Evolutionary conservation across 2,888 invertebrate species (phyloP).

Genomic region (Luffia ferchaultella): DNA sequence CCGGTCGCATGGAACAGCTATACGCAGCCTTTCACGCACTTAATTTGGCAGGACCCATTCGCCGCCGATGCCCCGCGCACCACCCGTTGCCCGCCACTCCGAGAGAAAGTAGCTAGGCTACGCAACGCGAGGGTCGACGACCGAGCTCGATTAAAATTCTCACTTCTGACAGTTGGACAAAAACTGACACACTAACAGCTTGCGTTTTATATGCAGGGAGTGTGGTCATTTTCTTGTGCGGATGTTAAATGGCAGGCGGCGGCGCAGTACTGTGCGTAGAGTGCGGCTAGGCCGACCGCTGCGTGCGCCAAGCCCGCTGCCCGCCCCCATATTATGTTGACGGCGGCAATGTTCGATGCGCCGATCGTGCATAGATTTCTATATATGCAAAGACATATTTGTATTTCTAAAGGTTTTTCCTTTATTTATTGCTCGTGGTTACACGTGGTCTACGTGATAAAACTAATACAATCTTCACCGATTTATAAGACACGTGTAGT

Average conservation of each 20-base stretch:
- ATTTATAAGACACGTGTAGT: too few species aligned
- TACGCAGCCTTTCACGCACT: constrained; percentile 60
- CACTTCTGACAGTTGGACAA: constrained; percentile 41
- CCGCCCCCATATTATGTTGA: too few species aligned
- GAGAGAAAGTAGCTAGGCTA: constrained; percentile 65
- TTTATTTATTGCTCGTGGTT: too few species aligned
- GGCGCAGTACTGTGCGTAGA: not conserved
- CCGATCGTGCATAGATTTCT: too few species aligned
- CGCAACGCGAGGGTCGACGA: constrained; percentile 63
- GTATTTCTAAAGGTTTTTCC: too few species aligned
- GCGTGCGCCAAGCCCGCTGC: too few species aligned
- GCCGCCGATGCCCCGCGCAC: constrained; percentile 31
- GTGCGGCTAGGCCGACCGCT: too few species aligned
- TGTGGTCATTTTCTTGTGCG: constrained; percentile 55
- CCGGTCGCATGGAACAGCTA: not conserved
- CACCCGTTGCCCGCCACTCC: constrained; percentile 33
- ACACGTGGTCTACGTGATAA: too few species aligned
- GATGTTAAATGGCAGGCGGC: constrained; percentile 29
- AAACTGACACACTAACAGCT: constrained; percentile 60
- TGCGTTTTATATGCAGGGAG: constrained; percentile 58
- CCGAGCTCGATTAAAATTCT: constrained; percentile 57
- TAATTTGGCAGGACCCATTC: constrained; percentile 55
- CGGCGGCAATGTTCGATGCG: too few species aligned
- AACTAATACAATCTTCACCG: too few species aligned
- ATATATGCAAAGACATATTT: too few species aligned